phyloP scores from a whole-genome alignment of 35 echinoderm and acorn worm genomes.

The Apostichopus japonicus region DNA sequence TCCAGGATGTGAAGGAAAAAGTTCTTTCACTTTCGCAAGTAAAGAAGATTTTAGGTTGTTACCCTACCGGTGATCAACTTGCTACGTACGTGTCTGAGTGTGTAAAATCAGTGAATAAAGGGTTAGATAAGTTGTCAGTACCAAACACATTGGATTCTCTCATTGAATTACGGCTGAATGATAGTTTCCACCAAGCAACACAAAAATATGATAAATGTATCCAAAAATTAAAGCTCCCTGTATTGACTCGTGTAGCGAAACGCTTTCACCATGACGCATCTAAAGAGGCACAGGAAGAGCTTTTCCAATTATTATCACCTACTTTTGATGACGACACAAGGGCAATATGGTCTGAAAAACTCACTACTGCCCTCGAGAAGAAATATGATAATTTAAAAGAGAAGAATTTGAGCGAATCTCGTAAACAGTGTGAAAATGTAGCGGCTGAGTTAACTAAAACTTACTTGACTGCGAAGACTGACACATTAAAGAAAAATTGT shows the following conservation, averaged over 20 bases:
- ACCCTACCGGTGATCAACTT: not conserved
- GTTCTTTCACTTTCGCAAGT: not conserved
- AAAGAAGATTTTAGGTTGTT: not conserved
- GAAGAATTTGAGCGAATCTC: not conserved
- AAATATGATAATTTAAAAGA: not conserved
- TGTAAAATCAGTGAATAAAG: not conserved
- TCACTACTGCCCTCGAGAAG: not conserved
- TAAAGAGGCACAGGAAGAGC: not conserved
- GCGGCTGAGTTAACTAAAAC: not conserved
- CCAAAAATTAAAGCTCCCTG: not conserved
- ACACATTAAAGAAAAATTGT: not conserved
- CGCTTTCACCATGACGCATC: not conserved
- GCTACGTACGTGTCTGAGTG: not conserved
- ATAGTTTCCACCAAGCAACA: not conserved
- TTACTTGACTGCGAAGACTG: not conserved
- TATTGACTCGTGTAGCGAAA: not conserved
- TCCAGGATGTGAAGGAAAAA: not conserved
- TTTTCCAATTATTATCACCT: not conserved
- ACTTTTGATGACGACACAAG: not conserved
- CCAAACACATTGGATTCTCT: not conserved
- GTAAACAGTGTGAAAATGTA: not conserved
- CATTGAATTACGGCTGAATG: not conserved
- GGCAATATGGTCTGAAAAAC: not conserved
- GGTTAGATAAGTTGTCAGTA: not conserved
- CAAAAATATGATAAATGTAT: not conserved